A percentile compares a stretch with the other conserved stretches of the same genome.
These are phyloP conservation scores for Pandion haliaetus DNA, from an alignment of 2,113 vertebrate species.

Conservation along the genomic window DNA sequence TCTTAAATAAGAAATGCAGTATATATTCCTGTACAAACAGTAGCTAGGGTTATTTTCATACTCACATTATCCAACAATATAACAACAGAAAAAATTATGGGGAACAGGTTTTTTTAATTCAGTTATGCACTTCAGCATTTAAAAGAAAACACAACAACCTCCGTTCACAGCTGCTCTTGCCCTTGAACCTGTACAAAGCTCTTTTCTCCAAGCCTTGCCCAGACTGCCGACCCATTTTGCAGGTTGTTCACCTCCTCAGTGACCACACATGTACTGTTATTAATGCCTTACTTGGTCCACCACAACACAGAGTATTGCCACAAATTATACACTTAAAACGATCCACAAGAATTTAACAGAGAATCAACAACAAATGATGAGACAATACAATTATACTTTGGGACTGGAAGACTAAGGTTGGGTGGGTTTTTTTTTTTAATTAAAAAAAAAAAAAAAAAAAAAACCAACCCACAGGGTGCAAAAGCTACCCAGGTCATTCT, in stretches of 20 bases:
- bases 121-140: background rate
- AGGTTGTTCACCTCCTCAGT: background rate
- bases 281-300: background rate
- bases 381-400: background rate
- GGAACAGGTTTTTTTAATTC: background rate
- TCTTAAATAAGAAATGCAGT: background rate
- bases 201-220: background rate
- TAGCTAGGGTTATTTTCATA: background rate
- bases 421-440: too few species aligned
- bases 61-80: fast-evolving
- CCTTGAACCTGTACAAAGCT: background rate
- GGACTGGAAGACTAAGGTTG: background rate
- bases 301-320: background rate
- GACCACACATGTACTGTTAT: background rate
- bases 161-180: background rate
- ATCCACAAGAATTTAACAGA: background rate
- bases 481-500: background rate
- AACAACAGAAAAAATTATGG: background rate
- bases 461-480: background rate
- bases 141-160: background rate
- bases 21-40: background rate
- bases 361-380: background rate
- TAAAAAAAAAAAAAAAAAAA: background rate
- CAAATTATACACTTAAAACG: background rate
- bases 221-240: background rate